Evolutionary conservation across 1,140 invertebrate species (phyloP).

Genomic region (Drosophila nasuta): DNA sequence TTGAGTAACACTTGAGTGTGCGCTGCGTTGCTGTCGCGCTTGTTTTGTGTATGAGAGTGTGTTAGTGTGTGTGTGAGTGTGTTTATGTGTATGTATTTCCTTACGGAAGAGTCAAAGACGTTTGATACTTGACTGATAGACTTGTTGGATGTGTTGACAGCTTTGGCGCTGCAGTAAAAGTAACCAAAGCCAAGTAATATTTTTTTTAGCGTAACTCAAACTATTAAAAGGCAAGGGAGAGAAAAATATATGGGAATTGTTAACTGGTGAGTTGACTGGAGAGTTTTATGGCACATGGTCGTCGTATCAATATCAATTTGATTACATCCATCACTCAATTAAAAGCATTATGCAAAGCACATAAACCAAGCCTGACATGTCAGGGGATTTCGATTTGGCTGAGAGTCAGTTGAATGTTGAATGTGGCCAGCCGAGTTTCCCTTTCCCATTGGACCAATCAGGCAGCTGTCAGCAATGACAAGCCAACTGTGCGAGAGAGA

Average conservation of each 20-base stretch:
- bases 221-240: background rate
- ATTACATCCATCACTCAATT: slow-evolving; percentile 58
- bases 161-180: slow-evolving; percentile 6
- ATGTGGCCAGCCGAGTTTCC: background rate
- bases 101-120: slow-evolving; percentile 37
- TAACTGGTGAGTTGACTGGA: slow-evolving; percentile 3
- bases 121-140: slow-evolving; percentile 78
- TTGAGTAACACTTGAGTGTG: slow-evolving; percentile 37
- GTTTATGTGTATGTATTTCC: background rate
- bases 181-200: slow-evolving; percentile 48
- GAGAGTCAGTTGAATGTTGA: background rate
- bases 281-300: slow-evolving; percentile 15
- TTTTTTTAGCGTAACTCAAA: slow-evolving; percentile 31
- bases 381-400: background rate
- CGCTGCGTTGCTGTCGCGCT: slow-evolving; percentile 4
- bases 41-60: no score
- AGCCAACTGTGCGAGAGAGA: slow-evolving; percentile 14
- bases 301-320: slow-evolving; percentile 50
- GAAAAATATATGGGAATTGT: slow-evolving; percentile 8
- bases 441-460: slow-evolving; percentile 56
- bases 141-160: slow-evolving; percentile 69
- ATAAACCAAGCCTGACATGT: slow-evolving; percentile 41
- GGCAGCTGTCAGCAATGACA: slow-evolving; percentile 64
- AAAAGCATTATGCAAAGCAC: slow-evolving; percentile 53
- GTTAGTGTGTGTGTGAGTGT: no score